Evolutionary conservation across 2,888 invertebrate genomes (phyloP).

Genomic region (Orchesella flavescens): DNA sequence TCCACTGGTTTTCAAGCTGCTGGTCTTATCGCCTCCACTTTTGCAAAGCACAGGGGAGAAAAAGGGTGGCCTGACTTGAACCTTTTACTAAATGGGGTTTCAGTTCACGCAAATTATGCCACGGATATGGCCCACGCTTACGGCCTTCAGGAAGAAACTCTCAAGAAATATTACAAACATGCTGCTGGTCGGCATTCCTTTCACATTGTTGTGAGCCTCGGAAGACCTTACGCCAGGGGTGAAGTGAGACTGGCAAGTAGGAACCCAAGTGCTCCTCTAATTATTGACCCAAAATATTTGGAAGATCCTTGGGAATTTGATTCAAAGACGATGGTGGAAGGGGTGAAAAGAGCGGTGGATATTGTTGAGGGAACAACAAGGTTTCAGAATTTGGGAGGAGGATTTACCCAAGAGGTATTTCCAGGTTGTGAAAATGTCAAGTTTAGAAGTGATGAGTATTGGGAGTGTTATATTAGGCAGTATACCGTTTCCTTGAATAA

Average conservation of each 20-base stretch:
- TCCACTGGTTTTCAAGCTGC: constrained; percentile 56
- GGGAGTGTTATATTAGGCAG: constrained; percentile 56
- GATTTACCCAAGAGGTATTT: constrained; percentile 44
- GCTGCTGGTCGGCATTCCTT: constrained; percentile 63
- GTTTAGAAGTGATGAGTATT: constrained; percentile 61
- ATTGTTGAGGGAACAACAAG: constrained; percentile 54
- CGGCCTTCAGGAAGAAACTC: constrained; percentile 47
- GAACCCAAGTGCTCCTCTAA: constrained; percentile 20
- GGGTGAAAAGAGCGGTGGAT: constrained; percentile 53
- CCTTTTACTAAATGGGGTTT: constrained; percentile 47
- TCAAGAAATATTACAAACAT: constrained; percentile 59
- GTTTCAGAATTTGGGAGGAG: constrained; percentile 42
- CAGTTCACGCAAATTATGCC: constrained; percentile 52
- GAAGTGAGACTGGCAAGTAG: constrained; percentile 45
- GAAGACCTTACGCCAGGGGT: constrained; percentile 63
- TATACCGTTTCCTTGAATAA: constrained; percentile 39
- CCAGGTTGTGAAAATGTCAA: constrained; percentile 48
- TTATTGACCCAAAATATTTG: constrained; percentile 67
- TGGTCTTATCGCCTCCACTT: constrained; percentile 55
- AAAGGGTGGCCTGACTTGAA: constrained; percentile 65
- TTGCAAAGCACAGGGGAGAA: constrained; percentile 62
- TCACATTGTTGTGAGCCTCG: constrained; percentile 43
- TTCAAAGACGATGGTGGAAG: constrained; percentile 59
- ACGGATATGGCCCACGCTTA: constrained; percentile 60
- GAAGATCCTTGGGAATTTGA: constrained; percentile 60